phyloP scores from a whole-genome alignment of 2,888 invertebrate species.

The Volucella zonaria region DNA sequence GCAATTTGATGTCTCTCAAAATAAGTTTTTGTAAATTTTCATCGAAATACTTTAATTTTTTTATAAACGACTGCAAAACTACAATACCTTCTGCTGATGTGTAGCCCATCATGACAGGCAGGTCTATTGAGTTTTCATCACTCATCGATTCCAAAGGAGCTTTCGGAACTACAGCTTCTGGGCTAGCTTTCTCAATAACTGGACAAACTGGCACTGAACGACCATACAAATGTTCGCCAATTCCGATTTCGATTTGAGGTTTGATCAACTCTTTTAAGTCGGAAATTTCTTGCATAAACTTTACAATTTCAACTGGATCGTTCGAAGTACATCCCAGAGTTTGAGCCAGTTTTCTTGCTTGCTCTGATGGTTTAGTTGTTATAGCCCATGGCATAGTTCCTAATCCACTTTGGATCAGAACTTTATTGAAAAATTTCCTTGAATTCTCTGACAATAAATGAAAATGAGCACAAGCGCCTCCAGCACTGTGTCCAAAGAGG shows the following conservation, averaged over 20 bases:
- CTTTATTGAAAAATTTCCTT: conserved; percentile 75
- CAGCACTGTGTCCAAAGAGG: conserved; percentile 76
- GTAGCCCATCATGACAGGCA: conserved; percentile 83
- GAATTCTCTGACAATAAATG: conserved; percentile 74
- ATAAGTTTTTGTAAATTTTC: conserved; percentile 68
- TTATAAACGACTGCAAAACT: conserved; percentile 34
- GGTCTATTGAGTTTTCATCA: conserved; percentile 81
- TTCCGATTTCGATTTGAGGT: conserved; percentile 26
- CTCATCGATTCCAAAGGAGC: conserved; percentile 82
- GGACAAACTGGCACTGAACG: conserved; percentile 68
- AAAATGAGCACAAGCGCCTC: conserved; percentile 70
- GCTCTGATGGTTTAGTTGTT: conserved; percentile 52
- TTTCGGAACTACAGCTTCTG: conserved; percentile 67
- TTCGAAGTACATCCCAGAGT: conserved; percentile 67
- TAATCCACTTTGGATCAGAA: conserved; percentile 75
- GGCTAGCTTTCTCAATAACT: conserved; percentile 66
- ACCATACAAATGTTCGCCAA: conserved; percentile 58
- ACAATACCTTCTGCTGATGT: conserved; percentile 83
- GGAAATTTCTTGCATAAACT: conserved; percentile 64
- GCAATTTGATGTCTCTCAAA: conserved; percentile 61
- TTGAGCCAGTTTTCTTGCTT: conserved; percentile 71
- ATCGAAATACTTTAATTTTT: conserved; percentile 59
- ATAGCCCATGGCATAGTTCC: conserved; percentile 68
- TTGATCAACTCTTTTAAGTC: conserved; percentile 59
- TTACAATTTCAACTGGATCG: conserved; percentile 63